These are phyloP conservation scores for Coreius guichenoti DNA, from an alignment of 2,797 vertebrate genomes.

Conservation along the genomic window DNA sequence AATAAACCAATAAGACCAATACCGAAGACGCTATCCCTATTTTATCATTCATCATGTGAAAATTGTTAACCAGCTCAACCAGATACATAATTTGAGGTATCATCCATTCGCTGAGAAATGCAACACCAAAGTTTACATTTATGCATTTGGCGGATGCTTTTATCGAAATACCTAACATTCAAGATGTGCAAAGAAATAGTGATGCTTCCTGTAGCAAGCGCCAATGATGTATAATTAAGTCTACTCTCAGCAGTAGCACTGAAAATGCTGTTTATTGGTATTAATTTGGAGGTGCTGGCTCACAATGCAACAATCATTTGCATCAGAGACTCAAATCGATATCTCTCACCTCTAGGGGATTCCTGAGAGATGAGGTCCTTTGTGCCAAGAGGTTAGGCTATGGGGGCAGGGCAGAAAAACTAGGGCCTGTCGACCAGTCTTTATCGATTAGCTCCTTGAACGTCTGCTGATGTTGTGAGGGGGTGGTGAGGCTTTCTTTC, in stretches of 20 bases:
- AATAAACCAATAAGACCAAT: no score
- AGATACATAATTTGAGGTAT: not conserved
- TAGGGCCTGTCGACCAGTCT: constrained; percentile 46
- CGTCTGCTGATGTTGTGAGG: constrained; percentile 57
- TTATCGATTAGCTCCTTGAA: constrained; percentile 65
- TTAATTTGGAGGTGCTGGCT: constrained; percentile 1
- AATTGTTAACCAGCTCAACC: not conserved
- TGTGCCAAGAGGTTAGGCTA: constrained; percentile 55
- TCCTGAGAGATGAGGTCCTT: constrained; percentile 19
- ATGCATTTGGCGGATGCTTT: not conserved
- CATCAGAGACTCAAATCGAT: constrained; percentile 31
- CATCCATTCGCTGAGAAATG: not conserved
- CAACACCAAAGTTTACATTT: not conserved
- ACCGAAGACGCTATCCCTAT: not conserved
- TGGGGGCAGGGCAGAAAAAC: constrained; percentile 44
- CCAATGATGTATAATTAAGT: not conserved
- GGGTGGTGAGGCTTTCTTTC: constrained; percentile 53
- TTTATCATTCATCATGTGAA: not conserved
- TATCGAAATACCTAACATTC: not conserved
- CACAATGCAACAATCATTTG: constrained; percentile 13
- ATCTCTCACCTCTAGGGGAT: constrained; percentile 14
- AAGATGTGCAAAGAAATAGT: not conserved
- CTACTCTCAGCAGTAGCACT: not conserved
- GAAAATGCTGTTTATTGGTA: constrained; percentile 32
- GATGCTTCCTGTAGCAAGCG: not conserved